Percentiles rank a stretch among this genome's conserved stretches.
Conservation (phyloP, 2,113 vertebrate species). For the Nothobranchius kuhntae region DNA sequence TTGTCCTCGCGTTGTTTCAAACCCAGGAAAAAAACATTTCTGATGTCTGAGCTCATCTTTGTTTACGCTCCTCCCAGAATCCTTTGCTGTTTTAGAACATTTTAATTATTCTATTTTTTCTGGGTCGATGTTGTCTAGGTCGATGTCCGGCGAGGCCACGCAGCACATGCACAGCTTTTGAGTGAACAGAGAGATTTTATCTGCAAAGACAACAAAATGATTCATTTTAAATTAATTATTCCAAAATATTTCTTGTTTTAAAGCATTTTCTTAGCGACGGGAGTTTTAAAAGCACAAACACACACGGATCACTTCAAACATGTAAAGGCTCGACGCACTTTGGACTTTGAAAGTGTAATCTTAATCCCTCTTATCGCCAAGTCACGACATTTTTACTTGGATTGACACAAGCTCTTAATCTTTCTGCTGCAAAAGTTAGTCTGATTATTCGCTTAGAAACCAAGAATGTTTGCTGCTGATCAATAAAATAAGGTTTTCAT, state of each 20-base stretch:
- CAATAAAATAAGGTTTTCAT: no score
- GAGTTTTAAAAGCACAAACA: not conserved
- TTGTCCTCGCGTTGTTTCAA: not conserved
- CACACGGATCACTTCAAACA: not conserved
- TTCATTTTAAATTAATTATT: no score
- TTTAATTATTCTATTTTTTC: constrained; percentile 68
- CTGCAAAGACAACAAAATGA: constrained; percentile 48
- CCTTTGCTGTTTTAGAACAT: not conserved
- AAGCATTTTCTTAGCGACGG: not conserved
- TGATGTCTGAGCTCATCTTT: not conserved
- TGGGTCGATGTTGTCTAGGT: constrained; percentile 76
- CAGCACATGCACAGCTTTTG: constrained; percentile 83
- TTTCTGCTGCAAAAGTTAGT: constrained; percentile 4
- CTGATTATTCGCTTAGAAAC: not conserved
- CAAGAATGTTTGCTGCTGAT: not conserved
- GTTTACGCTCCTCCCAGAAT: not conserved
- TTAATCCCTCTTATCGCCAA: constrained; percentile 18
- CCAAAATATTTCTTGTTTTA: not conserved
- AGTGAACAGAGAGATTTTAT: constrained; percentile 67
- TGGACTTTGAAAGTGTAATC: constrained; percentile 50
- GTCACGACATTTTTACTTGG: not conserved
- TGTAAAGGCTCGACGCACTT: not conserved
- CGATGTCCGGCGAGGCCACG: constrained; percentile 71
- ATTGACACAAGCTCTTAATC: constrained; percentile 20
- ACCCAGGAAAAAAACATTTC: not conserved